These are phyloP conservation scores for Nomada fucata DNA, from an alignment of 2,888 invertebrate genomes.

Conservation along the genomic window DNA sequence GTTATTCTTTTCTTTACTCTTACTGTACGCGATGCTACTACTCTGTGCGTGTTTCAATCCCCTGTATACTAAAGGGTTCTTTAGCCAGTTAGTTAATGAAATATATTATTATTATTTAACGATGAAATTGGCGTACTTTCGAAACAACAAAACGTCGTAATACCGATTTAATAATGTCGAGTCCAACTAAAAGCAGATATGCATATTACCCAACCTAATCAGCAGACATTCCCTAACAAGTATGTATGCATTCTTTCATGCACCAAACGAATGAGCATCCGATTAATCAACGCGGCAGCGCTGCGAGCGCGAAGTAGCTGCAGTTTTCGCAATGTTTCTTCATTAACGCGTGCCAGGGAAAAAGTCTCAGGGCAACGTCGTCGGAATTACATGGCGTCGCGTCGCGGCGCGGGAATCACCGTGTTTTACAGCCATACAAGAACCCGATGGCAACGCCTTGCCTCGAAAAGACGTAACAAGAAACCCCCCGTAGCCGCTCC, in stretches of 20 bases:
- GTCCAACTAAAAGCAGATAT: no score
- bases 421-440: slow-evolving; percentile 32
- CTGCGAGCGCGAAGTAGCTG: not conserved
- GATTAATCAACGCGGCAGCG: slow-evolving; percentile 7
- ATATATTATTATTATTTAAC: no score
- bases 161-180: no score
- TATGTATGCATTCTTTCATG: not conserved
- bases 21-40: no score
- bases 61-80: no score
- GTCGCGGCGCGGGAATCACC: slow-evolving; percentile 25
- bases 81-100: no score
- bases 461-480: slow-evolving; percentile 24
- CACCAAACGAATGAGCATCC: not conserved
- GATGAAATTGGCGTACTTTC: no score
- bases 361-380: not conserved
- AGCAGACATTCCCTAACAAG: not conserved
- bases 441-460: slow-evolving; percentile 29
- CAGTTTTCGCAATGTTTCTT: slow-evolving; percentile 23
- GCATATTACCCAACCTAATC: no score
- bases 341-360: slow-evolving; percentile 6
- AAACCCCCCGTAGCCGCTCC: slow-evolving; percentile 17
- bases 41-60: no score
- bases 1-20: no score
- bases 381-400: slow-evolving; percentile 20
- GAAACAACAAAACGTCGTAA: no score